Conservation (phyloP, 2,888 invertebrate genomes). For the Xestia rhomboidea region DNA sequence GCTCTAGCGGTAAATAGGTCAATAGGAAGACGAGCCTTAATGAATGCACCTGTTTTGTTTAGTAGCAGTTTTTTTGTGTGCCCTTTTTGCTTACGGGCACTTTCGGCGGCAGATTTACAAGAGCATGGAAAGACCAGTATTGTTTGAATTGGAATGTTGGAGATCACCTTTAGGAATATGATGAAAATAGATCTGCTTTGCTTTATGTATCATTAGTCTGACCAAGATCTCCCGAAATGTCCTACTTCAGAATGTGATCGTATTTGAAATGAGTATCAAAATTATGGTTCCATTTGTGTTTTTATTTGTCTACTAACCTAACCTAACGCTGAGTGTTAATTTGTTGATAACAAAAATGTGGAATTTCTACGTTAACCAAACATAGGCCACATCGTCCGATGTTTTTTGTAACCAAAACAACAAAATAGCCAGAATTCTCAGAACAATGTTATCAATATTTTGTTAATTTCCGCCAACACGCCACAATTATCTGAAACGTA, state of each 20-base stretch:
- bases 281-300: not conserved
- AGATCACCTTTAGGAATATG: no score
- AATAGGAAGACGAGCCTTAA: no score
- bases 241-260: no score
- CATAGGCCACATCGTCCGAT: not conserved
- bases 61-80: not conserved
- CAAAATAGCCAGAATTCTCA: conserved; percentile 10
- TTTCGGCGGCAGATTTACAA: no score
- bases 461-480: conserved; percentile 25
- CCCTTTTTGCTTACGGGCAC: not conserved
- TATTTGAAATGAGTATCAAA: not conserved
- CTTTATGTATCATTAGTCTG: no score
- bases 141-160: no score
- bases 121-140: no score
- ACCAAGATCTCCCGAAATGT: no score
- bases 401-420: conserved; percentile 9
- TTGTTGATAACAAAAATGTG: not conserved
- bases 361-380: not conserved
- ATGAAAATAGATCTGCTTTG: no score
- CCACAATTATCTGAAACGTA: conserved; percentile 27
- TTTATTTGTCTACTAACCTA: not conserved
- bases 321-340: not conserved
- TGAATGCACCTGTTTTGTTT: not conserved
- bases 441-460: conserved; percentile 43
- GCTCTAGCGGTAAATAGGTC: no score